Evolutionary conservation across 2,797 vertebrate genomes (phyloP).

Genomic region (Morus bassanus): DNA sequence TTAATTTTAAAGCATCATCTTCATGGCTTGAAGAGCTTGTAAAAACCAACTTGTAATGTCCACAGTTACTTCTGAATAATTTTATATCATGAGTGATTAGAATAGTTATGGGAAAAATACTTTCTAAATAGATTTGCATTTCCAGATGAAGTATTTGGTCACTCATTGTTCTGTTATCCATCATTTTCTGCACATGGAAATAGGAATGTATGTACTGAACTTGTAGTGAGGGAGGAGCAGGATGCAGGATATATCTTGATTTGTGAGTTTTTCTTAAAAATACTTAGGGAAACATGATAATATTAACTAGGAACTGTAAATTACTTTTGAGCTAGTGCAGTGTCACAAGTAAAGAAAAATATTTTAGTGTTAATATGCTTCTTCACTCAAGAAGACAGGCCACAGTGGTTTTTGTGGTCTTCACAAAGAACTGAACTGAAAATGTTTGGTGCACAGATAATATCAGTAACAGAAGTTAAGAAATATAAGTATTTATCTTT

Average conservation of each 20-base stretch:
- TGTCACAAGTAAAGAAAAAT: neutral
- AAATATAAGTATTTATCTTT: neutral
- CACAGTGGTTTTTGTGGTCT: neutral
- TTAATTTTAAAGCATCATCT: constrained; percentile 9
- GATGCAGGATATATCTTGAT: neutral
- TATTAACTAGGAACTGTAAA: neutral
- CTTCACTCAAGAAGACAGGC: neutral
- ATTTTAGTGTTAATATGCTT: neutral
- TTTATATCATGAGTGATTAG: neutral
- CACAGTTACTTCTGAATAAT: neutral
- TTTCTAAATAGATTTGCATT: neutral
- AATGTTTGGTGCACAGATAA: neutral
- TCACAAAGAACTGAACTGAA: neutral
- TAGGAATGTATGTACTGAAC: neutral
- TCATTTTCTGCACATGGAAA: neutral
- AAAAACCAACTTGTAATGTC: neutral
- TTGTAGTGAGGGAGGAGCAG: neutral
- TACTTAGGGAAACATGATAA: neutral
- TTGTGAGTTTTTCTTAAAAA: neutral
- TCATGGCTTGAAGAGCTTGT: neutral
- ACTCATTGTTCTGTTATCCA: neutral
- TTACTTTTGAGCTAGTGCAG: neutral
- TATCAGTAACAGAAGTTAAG: neutral
- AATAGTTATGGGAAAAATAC: neutral
- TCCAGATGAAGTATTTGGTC: neutral